Evolutionary conservation across 2,797 vertebrate genomes (phyloP), one percentile per base, ranked within the genome.

Genomic region (Phataginus tricuspis): DNA sequence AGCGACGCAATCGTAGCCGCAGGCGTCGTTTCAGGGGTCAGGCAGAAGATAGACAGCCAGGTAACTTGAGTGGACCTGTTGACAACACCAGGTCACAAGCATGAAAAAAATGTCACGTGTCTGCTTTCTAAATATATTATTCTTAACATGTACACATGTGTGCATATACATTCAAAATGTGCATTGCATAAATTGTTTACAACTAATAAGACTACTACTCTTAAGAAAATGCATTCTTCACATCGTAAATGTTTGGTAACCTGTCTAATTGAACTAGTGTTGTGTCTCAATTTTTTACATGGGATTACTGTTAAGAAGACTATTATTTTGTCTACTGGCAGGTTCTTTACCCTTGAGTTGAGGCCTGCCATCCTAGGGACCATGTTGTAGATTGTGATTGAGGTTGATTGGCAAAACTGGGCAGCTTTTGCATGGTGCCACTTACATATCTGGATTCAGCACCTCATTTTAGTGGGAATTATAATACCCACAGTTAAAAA

Each of bases 31-130:
- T 99, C 98, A 99, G 99, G 98, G 99, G 99, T 98, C 99, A 99
- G 99, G 99, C 99, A 97, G 99, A 99, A 99, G 99, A 99, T 99
- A 99, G 99, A 99, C 99, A 99, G 99, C 99, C 99, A 99, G 99
- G 99, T 99, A 99, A 99, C 98, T 98, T 95, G 97, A 98, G 98
- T 98, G 98, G 95, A 97, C 98, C 97, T 98, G 96, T 98, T 98
- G 98, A 96, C 98, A 96, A 96, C 97, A 91, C 95, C 97, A 96
- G 98, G 98, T 98, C 98, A 98, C 97, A 98, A 98, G 99, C 99
- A 99, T 99, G 99, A 98, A 98, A 98, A 98, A 98, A 98, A 97
- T 99, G 98, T 98, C 98, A 95, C 96, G 98, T 98, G 98, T 98
- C 98, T 98, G 98, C 98, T 98, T 97, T 98, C 98, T 98, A 98